Evolutionary conservation across 1,140 invertebrate species (phyloP).

Genomic region (Aphaenogaster rudis): DNA sequence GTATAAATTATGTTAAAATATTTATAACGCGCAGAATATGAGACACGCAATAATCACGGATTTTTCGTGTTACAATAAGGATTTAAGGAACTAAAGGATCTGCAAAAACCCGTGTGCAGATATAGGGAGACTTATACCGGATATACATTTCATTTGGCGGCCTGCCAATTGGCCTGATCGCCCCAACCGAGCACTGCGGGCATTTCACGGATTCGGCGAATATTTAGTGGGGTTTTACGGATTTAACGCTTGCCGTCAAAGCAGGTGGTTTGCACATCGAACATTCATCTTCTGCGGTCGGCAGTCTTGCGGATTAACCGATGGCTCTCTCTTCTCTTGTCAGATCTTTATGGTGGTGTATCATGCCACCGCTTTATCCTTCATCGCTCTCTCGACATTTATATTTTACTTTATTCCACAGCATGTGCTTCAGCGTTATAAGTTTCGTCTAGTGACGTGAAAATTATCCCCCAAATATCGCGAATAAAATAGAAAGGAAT

Average conservation of each 20-base stretch:
- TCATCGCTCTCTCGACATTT: slow-evolving; percentile 19
- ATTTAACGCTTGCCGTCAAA: slow-evolving; percentile 79
- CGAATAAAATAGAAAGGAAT: background rate
- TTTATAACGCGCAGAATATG: background rate
- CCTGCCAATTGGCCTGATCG: slow-evolving; percentile 84
- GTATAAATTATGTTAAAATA: background rate
- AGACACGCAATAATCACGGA: background rate
- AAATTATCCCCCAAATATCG: background rate
- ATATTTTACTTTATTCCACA: background rate
- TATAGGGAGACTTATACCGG: slow-evolving; percentile 80
- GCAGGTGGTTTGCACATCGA: slow-evolving; percentile 80
- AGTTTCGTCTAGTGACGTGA: background rate
- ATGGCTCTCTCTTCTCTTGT: slow-evolving; percentile 67
- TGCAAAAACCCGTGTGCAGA: slow-evolving; percentile 3
- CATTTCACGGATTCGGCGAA: slow-evolving; percentile 83
- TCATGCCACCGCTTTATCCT: slow-evolving; percentile 18
- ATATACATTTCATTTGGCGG: slow-evolving; percentile 86
- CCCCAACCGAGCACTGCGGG: slow-evolving; percentile 70
- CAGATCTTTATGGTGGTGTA: slow-evolving; percentile 34
- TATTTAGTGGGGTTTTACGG: slow-evolving; percentile 83
- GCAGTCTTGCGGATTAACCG: slow-evolving; percentile 74
- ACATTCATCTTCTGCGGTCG: slow-evolving; percentile 82
- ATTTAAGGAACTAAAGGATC: background rate
- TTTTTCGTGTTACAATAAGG: background rate
- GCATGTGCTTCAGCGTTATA: background rate